Evolutionary conservation across 1,140 invertebrate species (phyloP).

Genomic region (Drosophila rhopaloa): DNA sequence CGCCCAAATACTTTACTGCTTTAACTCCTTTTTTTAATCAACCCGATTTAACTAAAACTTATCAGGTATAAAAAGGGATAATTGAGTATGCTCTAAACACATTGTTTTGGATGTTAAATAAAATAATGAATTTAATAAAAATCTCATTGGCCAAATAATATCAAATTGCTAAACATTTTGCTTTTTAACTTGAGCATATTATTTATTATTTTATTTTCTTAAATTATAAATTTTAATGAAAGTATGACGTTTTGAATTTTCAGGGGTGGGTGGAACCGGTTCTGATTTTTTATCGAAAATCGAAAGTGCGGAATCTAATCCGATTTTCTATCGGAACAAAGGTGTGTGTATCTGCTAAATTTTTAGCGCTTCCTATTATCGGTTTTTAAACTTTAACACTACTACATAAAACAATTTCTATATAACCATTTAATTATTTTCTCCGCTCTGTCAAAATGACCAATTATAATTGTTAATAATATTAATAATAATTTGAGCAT

Average conservation of each 20-base stretch:
- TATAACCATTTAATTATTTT: no score
- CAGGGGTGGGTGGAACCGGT: not conserved
- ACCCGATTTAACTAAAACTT: not conserved
- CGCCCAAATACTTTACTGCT: conserved; percentile 4
- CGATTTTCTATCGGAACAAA: not conserved
- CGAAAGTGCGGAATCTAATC: not conserved
- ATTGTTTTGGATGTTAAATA: not conserved
- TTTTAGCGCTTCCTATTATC: not conserved
- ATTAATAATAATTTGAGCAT: no score
- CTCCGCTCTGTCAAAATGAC: no score
- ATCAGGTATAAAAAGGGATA: not conserved
- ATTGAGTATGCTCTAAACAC: not conserved
- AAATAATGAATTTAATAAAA: not conserved
- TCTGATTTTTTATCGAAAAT: not conserved
- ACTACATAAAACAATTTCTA: no score
- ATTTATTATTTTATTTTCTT: conserved; percentile 15
- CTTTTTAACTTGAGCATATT: conserved; percentile 23
- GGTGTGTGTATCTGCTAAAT: not conserved
- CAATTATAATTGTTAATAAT: no score
- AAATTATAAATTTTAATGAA: conserved; percentile 13
- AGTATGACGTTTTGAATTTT: not conserved
- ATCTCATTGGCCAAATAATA: conserved; percentile 3
- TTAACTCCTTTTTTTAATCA: conserved; percentile 1
- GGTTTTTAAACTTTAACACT: not conserved
- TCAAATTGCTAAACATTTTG: not conserved